Evolutionary conservation across 2,113 vertebrate genomes (phyloP), one percentile per base, ranked within the genome.

Genomic region (Sinocyclocheilus rhinocerous): DNA sequence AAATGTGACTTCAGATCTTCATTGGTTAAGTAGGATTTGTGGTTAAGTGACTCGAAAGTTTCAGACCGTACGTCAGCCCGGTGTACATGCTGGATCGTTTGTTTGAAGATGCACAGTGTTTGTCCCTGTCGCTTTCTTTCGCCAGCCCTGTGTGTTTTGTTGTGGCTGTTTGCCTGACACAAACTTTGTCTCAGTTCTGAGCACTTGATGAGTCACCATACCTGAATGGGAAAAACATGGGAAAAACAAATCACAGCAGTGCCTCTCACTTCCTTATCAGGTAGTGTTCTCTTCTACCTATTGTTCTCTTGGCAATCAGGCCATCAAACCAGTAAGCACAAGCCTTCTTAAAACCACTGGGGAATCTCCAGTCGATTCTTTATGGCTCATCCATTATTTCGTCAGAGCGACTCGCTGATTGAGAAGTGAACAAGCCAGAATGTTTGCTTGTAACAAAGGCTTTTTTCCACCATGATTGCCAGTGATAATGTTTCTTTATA

Each of bases 401-500:
- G 24, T 55, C 57, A 36, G 76, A 86, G 18, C 42, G 55, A 61
- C 36, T 78, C 18, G 4, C 42, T 75, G 75, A 86, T 76, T 82
- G 85, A 88, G 81, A 88, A 76, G 77, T 76, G 83, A 87, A 87
- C 61, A 36, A 85, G 42, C 72, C 69, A 81, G 80, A 69, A 84
- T 65, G 73, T 87, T 88, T 76, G 36, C 85, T 84, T 65, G 76
- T 87, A 82, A 82, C 80, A 73, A 70, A 76, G 67, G 84, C 81
- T 18, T 87, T 91, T 92, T 91, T 91, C 90, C 91, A 85, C 83
- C 4, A 52, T 26, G 59, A 57, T 20, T 88, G 88, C 89, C 78
- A 89, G 80, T 61, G 83, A 84, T 89, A 85, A 87, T 77, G 22
- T 76, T 88, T 78, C 81, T 91, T 89, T 87, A 45, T 89, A 82